Evolutionary conservation across 2,888 invertebrate species (phyloP).

Genomic region (Chirona hameri): DNA sequence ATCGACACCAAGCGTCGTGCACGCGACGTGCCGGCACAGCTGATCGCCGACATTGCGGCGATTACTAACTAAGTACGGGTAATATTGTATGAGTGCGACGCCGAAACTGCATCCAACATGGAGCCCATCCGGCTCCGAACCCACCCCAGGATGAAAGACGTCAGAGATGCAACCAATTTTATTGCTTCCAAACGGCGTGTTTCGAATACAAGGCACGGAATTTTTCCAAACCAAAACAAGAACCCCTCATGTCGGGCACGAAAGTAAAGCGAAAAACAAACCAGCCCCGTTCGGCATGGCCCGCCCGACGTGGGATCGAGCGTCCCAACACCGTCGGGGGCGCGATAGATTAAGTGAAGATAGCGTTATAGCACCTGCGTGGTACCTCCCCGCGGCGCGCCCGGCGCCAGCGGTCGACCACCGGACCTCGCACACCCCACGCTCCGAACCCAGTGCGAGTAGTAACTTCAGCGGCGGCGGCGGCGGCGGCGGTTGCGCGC

Average conservation of each 20-base stretch:
- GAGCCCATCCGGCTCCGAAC: too few relatives aligned
- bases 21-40: too few relatives aligned
- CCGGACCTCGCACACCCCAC: not conserved
- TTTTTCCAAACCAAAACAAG: not conserved
- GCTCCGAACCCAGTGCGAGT: constrained; percentile 72
- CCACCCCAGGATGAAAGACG: too few relatives aligned
- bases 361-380: too few relatives aligned
- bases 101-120: too few relatives aligned
- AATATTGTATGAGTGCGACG: too few relatives aligned
- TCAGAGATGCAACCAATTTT: constrained; percentile 35
- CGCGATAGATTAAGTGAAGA: too few relatives aligned
- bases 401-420: not conserved
- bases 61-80: too few relatives aligned
- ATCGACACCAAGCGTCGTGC: too few relatives aligned
- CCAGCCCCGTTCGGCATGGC: not conserved
- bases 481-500: constrained; percentile 60
- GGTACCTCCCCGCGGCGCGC: not conserved
- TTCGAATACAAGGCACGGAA: not conserved
- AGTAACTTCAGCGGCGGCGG: constrained; percentile 49
- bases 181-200: constrained; percentile 34
- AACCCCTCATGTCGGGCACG: not conserved
- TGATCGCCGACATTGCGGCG: too few relatives aligned
- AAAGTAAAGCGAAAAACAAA: not conserved
- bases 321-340: too few relatives aligned
- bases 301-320: too few relatives aligned